phyloP scores from a whole-genome alignment of 30 jellyfish, hydroid and myxozoan genomes.

The Chironex yamaguchii region DNA sequence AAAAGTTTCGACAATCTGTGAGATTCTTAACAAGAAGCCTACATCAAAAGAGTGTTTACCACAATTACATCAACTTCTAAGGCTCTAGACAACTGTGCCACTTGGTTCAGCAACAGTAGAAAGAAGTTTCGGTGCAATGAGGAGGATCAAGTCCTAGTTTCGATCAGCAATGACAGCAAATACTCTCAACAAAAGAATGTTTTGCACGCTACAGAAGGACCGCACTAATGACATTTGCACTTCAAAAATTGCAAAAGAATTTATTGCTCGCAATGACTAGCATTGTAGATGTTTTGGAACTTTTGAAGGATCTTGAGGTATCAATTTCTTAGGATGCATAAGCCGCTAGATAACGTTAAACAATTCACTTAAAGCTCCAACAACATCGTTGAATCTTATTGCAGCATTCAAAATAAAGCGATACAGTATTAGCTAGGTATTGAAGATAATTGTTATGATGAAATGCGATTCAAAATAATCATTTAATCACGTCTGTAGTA shows the following conservation, averaged over 20 bases:
- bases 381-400: no score
- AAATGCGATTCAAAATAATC: no score
- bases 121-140: constrained; percentile 45
- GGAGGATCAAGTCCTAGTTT: constrained; percentile 56
- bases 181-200: constrained; percentile 38
- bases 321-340: no score
- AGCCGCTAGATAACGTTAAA: no score
- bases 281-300: constrained; percentile 23
- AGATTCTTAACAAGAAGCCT: constrained; percentile 25
- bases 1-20: constrained; percentile 31
- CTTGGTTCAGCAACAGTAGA: constrained; percentile 67
- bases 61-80: constrained; percentile 20
- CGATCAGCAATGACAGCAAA: constrained; percentile 44
- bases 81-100: constrained; percentile 19
- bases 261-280: constrained; percentile 25
- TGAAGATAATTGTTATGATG: no score
- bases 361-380: no score
- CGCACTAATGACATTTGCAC: constrained; percentile 49
- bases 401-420: no score
- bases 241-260: constrained; percentile 17
- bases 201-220: constrained; percentile 52
- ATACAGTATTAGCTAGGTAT: no score
- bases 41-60: constrained; percentile 27
- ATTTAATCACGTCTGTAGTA: no score
- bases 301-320: constrained; percentile 34